These are phyloP conservation scores for Lottia gigantea DNA, from an alignment of 2,888 invertebrate species.

Conservation along the genomic window DNA sequence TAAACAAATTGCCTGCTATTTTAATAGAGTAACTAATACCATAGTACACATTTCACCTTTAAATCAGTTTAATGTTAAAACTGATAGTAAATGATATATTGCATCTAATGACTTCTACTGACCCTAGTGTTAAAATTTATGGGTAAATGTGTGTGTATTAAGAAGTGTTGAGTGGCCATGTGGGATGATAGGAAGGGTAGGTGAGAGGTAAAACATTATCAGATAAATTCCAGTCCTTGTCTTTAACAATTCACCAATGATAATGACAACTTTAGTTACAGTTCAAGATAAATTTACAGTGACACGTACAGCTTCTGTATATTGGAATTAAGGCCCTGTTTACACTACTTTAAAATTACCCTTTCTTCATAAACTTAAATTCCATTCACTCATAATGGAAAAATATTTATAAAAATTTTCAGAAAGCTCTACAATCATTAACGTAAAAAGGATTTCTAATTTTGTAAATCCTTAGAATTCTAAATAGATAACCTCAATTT, in stretches of 20 bases:
- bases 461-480: too few species aligned
- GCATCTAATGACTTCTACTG: background rate
- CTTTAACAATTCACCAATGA: background rate
- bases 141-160: background rate
- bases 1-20: background rate
- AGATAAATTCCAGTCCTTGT: background rate
- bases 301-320: too few species aligned
- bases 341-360: too few species aligned
- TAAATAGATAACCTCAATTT: too few species aligned
- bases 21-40: background rate
- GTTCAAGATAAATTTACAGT: too few species aligned
- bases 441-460: too few species aligned
- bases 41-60: background rate
- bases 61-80: background rate
- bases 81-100: background rate
- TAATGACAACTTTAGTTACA: background rate
- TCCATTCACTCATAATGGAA: too few species aligned
- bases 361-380: too few species aligned
- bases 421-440: too few species aligned
- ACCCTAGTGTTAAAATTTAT: constrained; percentile 6
- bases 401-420: too few species aligned
- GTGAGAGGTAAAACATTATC: background rate
- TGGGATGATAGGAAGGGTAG: background rate
- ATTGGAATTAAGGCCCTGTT: too few species aligned
- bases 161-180: background rate